phyloP scores from a whole-genome alignment of 2,888 invertebrate genomes.

The Anodontia alba region DNA sequence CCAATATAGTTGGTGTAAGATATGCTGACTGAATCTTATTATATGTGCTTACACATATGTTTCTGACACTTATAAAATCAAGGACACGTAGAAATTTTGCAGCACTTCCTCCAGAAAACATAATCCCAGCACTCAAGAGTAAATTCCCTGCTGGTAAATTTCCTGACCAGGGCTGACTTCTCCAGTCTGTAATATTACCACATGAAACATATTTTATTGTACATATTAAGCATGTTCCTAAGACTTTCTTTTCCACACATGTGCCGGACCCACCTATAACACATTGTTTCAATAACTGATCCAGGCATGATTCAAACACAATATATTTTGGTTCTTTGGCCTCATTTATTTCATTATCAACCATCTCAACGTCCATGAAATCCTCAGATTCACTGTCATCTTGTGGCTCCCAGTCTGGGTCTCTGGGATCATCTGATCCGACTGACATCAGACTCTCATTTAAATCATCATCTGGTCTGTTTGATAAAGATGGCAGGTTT shows the following conservation, averaged over 20 bases:
- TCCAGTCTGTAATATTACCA: neutral
- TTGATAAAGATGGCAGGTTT: neutral
- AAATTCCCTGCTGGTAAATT: slow-evolving; percentile 21
- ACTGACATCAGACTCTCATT: neutral
- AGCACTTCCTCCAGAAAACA: slow-evolving; percentile 22
- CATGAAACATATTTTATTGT: neutral
- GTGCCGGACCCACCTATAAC: neutral
- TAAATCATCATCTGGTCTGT: neutral
- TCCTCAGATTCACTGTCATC: neutral
- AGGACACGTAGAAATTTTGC: slow-evolving; percentile 5
- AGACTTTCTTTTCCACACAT: neutral
- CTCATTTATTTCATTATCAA: neutral
- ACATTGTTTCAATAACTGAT: slow-evolving; percentile 11
- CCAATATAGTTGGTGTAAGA: slow-evolving; percentile 13
- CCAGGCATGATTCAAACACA: slow-evolving; percentile 24
- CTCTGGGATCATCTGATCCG: neutral
- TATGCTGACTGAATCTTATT: slow-evolving; percentile 19
- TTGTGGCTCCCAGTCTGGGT: slow-evolving; percentile 18
- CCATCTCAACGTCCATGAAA: neutral
- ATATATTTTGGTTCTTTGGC: slow-evolving; percentile 23
- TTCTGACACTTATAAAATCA: neutral
- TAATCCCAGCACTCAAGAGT: slow-evolving; percentile 4
- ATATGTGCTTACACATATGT: slow-evolving; percentile 10
- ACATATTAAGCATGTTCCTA: neutral
- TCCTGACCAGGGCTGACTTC: slow-evolving; percentile 8